Percentiles rank a stretch among this genome's conserved stretches.
phyloP scores from a whole-genome alignment of 2,888 invertebrate genomes.

The Geophilus truncorum region DNA sequence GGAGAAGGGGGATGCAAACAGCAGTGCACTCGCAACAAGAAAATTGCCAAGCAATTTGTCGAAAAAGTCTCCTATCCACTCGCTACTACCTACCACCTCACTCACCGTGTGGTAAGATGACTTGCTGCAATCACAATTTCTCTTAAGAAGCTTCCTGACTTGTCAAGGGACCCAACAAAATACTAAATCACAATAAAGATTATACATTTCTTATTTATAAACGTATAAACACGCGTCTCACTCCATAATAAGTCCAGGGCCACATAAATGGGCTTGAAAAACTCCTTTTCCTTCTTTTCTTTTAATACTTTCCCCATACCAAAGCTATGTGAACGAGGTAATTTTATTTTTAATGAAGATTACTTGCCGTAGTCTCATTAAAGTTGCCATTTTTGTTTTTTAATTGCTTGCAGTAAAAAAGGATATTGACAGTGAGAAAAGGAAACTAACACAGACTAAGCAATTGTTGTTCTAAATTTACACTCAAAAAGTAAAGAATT shows the following conservation, averaged over 20 bases:
- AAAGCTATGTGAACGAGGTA: background rate
- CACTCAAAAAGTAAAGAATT: no score
- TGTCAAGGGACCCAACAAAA: background rate
- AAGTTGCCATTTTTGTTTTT: background rate
- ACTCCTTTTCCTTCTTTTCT: background rate
- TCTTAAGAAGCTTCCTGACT: background rate
- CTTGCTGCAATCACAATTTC: background rate
- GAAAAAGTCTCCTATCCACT: background rate
- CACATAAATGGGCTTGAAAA: no score
- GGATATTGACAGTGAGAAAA: background rate
- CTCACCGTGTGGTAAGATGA: background rate
- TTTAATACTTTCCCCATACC: background rate
- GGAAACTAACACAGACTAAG: background rate
- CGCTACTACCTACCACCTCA: background rate
- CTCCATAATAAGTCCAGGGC: background rate
- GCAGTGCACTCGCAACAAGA: background rate
- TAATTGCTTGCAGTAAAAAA: background rate
- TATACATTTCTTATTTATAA: background rate
- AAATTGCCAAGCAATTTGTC: background rate
- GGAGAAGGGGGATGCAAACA: background rate
- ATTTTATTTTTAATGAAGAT: background rate
- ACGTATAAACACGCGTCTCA: background rate
- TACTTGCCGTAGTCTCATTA: background rate
- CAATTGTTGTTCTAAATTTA: no score
- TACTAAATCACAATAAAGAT: background rate